phyloP scores from a whole-genome alignment of 1,140 invertebrate species.

The Zaprionus nigranus region DNA sequence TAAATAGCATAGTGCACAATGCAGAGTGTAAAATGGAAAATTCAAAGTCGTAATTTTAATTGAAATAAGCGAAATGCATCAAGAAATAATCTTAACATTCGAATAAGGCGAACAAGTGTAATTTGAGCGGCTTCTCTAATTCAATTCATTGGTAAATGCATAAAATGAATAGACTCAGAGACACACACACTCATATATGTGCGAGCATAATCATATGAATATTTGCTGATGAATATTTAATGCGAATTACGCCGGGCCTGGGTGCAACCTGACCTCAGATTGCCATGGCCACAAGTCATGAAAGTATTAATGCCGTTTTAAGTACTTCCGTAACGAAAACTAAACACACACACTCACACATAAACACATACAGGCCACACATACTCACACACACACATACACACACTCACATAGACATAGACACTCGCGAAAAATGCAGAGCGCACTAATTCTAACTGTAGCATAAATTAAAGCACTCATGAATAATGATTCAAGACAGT shows the following conservation, averaged over 20 bases:
- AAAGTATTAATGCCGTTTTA: conserved; percentile 80
- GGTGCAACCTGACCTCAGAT: conserved; percentile 75
- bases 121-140: neutral
- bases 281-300: conserved; percentile 76
- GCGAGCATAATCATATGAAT: conserved; percentile 26
- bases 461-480: conserved; percentile 81
- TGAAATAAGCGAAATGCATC: neutral
- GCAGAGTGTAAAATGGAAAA: too few species aligned
- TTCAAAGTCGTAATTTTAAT: conserved; percentile 24
- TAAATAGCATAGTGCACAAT: too few species aligned
- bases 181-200: conserved; percentile 8
- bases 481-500: conserved; percentile 81
- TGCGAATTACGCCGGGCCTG: conserved; percentile 49
- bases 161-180: conserved; percentile 35
- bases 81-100: conserved; percentile 9
- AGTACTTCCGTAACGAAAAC: conserved; percentile 77
- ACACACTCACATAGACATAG: conserved; percentile 5
- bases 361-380: conserved; percentile 22
- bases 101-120: neutral
- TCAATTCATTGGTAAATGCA: conserved; percentile 52
- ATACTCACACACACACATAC: neutral
- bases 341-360: conserved; percentile 50
- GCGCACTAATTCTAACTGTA: conserved; percentile 80
- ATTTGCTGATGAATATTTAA: conserved; percentile 68
- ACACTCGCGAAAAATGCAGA: conserved; percentile 71